These are phyloP conservation scores for Eurytoma adleriae DNA, from an alignment of 2,888 invertebrate genomes.

Conservation along the genomic window DNA sequence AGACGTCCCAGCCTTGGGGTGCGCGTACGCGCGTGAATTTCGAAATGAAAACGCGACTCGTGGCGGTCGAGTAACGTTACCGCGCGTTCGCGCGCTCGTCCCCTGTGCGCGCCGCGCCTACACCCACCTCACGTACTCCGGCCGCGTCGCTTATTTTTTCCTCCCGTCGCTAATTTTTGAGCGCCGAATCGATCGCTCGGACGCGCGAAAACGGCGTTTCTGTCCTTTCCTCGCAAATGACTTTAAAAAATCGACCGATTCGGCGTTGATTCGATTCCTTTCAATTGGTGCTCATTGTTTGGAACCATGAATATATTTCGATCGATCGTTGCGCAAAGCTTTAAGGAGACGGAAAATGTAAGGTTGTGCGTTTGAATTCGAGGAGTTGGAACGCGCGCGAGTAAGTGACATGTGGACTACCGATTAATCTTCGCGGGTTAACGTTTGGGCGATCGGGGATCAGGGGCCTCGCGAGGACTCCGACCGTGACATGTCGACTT, in stretches of 20 bases:
- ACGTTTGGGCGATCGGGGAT: conserved; percentile 24
- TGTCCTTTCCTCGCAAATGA: no score
- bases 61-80: conserved; percentile 23
- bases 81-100: neutral
- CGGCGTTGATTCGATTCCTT: no score
- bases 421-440: conserved; percentile 22
- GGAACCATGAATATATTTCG: no score
- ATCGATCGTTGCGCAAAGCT: no score
- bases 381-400: no score
- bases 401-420: no score
- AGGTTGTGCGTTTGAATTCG: no score
- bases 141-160: neutral
- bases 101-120: neutral
- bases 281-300: no score
- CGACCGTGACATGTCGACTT: conserved; percentile 53
- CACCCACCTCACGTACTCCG: neutral
- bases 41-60: conserved; percentile 44
- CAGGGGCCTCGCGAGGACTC: conserved; percentile 5
- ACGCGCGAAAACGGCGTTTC: neutral
- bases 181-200: neutral
- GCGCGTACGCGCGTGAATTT: conserved; percentile 42
- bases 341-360: no score
- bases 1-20: conserved; percentile 45
- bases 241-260: no score
- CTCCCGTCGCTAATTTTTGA: conserved; percentile 16